These are phyloP conservation scores for Steatornis caripensis DNA, from an alignment of 2,113 vertebrate species.

Conservation along the genomic window DNA sequence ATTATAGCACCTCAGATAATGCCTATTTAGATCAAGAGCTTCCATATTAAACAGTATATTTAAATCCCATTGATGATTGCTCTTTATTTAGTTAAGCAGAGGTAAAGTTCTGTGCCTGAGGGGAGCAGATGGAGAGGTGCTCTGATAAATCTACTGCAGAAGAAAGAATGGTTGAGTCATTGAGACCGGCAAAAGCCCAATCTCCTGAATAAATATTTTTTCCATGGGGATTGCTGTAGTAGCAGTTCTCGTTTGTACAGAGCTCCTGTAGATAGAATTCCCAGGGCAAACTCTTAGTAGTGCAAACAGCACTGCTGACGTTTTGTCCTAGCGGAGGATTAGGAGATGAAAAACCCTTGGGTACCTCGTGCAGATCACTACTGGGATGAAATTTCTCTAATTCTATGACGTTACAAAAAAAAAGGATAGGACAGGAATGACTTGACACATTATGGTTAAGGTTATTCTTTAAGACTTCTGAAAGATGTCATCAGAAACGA, in stretches of 20 bases:
- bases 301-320: background rate
- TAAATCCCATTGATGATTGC: conserved; percentile 63
- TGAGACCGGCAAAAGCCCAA: background rate
- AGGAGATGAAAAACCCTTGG: background rate
- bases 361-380: background rate
- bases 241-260: conserved; percentile 28
- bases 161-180: background rate
- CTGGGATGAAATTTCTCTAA: background rate
- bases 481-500: conserved; percentile 1
- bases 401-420: background rate
- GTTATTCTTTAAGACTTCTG: conserved; percentile 27
- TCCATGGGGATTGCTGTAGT: background rate
- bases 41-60: conserved; percentile 25
- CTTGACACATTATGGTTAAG: background rate
- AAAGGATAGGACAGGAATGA: background rate
- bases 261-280: background rate
- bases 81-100: conserved; percentile 66
- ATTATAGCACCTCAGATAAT: conserved; percentile 75
- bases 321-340: background rate
- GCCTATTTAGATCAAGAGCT: conserved; percentile 63
- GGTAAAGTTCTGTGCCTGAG: background rate
- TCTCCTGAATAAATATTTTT: background rate
- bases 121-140: background rate
- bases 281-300: background rate
- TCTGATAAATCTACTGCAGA: conserved; percentile 11